Base-by-base conservation (phyloP, 2,113 vertebrate genomes). In the Cairina moschata region DNA sequence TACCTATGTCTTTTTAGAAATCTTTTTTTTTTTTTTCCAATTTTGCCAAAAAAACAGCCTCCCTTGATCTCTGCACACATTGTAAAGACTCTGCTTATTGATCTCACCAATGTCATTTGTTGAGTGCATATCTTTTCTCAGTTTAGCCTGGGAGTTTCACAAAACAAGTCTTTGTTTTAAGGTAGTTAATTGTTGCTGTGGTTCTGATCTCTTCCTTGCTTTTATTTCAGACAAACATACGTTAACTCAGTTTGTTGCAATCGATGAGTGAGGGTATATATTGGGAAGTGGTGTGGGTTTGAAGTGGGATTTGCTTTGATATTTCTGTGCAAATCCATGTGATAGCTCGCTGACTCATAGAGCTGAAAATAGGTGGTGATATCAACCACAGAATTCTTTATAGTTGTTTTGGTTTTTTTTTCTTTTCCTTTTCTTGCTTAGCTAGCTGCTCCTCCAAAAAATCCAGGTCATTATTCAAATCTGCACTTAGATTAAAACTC, bases 231-330 rank as follows among this genome's bases (percentile, higher is more conserved):
- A 63, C 93, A 75, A 80, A 63, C 9, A 83, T 9, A 88, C 16
- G 6, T 18, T 91, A 20, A 9, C 31, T 40, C 0, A 16, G 29
- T 17, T 40, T 29, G 88, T 25, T 73, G 91, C 82, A 36, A 69
- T 86, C 32, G 85, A 81, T 66, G 93, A 97, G 94, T 31, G 95
- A 93, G 76, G 84, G 76, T 36, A 96, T 97, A 96, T 95, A 97
- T 97, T 86, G 96, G 96, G 95, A 96, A 94, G 94, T 65, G 90
- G 96, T 96, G 95, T 97, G 96, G 95, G 96, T 63, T 96, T 96
- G 95, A 94, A 95, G 96, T 97, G 96, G 95, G 95, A 96, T 96
- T 96, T 95, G 95, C 96, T 96, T 96, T 97, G 94, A 93, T 97
- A 97, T 97, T 97, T 97, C 94, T 95, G 96, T 96, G 90, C 91